A percentile compares a stretch with the other conserved stretches of the same genome.
Evolutionary conservation across 2,888 invertebrate species (phyloP).

Genomic region (Argyresthia albistria): DNA sequence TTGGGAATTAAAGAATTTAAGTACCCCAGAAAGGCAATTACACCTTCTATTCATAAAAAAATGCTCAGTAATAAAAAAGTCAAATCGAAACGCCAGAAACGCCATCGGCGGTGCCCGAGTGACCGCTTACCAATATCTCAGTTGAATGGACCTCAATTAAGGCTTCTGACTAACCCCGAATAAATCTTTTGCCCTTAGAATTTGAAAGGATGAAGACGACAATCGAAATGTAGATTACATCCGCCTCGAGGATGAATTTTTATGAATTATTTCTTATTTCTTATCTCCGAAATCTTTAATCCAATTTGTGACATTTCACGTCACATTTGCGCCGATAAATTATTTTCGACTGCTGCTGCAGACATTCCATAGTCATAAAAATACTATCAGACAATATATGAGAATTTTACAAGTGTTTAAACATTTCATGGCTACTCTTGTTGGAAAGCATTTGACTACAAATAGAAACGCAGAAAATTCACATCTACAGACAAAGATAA

Average conservation of each 20-base stretch:
- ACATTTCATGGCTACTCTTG: too few species aligned
- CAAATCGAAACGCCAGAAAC: conserved; percentile 23
- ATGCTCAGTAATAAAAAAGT: conserved; percentile 14
- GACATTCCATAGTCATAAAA: too few species aligned
- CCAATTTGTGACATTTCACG: conserved; percentile 23
- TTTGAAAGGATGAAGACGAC: conserved; percentile 31
- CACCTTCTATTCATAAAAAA: too few species aligned
- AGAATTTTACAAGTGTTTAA: too few species aligned
- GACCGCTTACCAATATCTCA: conserved; percentile 48
- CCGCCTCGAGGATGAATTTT: conserved; percentile 25
- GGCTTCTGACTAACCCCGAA: conserved; percentile 33
- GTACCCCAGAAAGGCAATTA: too few species aligned
- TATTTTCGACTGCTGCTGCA: conserved; percentile 1
- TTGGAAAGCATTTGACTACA: too few species aligned
- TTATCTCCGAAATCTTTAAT: conserved; percentile 22
- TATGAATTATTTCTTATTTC: conserved; percentile 25
- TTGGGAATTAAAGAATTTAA: not conserved
- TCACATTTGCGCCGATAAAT: conserved; percentile 26
- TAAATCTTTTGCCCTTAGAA: conserved; percentile 35
- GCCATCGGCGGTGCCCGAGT: conserved; percentile 19
- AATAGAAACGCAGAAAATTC: too few species aligned
- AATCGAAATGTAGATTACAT: conserved; percentile 45
- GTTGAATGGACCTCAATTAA: conserved; percentile 56
- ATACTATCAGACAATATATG: too few species aligned
- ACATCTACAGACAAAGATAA: too few species aligned